Evolutionary conservation across 2,888 invertebrate genomes (phyloP), one percentile per base, ranked within the genome.

Genomic region (Torymus aiolomorphi): DNA sequence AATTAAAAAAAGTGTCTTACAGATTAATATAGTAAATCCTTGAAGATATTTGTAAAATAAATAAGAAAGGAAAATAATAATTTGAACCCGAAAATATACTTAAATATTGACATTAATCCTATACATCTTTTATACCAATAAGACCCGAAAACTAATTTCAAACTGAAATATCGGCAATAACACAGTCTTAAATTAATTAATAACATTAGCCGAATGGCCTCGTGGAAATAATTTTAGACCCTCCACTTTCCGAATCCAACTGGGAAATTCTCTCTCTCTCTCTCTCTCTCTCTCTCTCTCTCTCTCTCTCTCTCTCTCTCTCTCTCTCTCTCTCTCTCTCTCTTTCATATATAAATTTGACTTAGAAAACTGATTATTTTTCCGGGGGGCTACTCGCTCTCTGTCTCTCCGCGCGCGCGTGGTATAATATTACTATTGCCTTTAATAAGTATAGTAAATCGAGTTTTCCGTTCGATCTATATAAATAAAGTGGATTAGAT

Each of bases 391-490:
- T 42, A 42, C 42, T 42, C 42, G 42, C 42, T 42, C 42, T 42
- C 42, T 42, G 8, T 10, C 8, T 10, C 1, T 10, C 8, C 8
- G 0, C 42, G 42, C 2, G 14, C 54, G 59, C n/a, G 11, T 51
- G 42, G 51, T 72, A 52, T 59, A 78, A 78, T 69, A 79, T 69
- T 57, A 54, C 57, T 72, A 76, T 42, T 52, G 63, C 76, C 57
- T 80, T 80, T 76, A 80, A 80, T 76, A 76, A 75, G 62, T 10
- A 54, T 20, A 57, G 61, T 31, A 78, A 80, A 80, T 78, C 52
- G 59, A 78, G 56, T 80, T 80, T 80, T 54, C 66, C 66, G 56
- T 69, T 59, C 70, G 59, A 69, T 76, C 70, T 51, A 52, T 57
- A 20, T 56, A 57, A 74, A 74, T 70, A 71, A 77, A 80, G 57